Base-by-base conservation (phyloP, 2,113 vertebrate species). In the Paralichthys olivaceus region DNA sequence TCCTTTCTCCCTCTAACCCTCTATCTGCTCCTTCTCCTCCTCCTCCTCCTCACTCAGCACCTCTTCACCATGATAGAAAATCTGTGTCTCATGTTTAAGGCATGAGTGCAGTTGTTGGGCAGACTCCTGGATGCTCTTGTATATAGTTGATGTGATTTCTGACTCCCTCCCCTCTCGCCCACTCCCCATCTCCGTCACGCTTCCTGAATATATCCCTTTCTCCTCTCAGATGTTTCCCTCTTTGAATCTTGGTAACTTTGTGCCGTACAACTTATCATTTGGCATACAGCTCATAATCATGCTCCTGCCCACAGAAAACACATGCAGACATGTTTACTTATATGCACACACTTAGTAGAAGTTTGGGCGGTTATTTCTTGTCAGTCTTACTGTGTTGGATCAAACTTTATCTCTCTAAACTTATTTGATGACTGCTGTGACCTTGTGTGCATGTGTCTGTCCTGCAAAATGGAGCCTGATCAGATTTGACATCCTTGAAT, bases 11-110 rank as follows among this genome's bases (percentile, higher is more conserved):
- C 57, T 40, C 32, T 26, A 69, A 62, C 78, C 75, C 45, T 23
- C 54, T 25, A 25, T 14, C 77, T 49, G 58, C 54, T 23, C 76
- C 71, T 34, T 54, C 77, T 53, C 55, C 64, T 53, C 26, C 43
- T 25, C 6, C 51, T 47, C 71, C 58, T 51, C 66, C 59, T 51
- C 84, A 15, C 70, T 66, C 61, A 47, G 37, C 70, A 54, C 76
- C 84, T 86, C 87, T 85, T 91, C 90, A 83, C 72, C 4, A 37
- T 81, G 77, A 92, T 89, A 40, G 84, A 77, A 88, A 88, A 87
- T 69, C 79, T 74, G 75, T 28, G 55, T 84, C 86, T 91, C 89
- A 91, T 89, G 89, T 90, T 89, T 91, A 89, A 92, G 72, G 87
- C 88, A 92, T 92, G 78, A 81, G 71, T 66, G 84, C 49, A 79